Conservation (phyloP, 2,113 vertebrate species). For the Callocephalon fimbriatum region DNA sequence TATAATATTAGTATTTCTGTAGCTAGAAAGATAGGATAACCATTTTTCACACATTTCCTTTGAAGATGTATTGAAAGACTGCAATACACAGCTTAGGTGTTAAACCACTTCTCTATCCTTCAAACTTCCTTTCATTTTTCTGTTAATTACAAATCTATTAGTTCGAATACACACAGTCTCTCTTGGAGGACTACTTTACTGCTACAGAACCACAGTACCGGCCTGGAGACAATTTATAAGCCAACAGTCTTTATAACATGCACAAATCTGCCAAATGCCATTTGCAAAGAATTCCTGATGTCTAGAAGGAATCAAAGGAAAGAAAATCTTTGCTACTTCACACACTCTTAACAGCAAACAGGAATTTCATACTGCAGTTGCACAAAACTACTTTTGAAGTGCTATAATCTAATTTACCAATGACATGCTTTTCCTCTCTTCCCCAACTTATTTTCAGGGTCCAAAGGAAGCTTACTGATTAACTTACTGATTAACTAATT, state of each 20-base stretch:
- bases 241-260: slow-evolving; percentile 65
- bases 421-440: slow-evolving; percentile 64
- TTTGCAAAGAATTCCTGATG: slow-evolving; percentile 69
- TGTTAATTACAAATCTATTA: background rate
- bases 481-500: background rate
- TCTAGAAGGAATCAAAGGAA: slow-evolving; percentile 73
- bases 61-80: background rate
- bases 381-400: slow-evolving; percentile 84
- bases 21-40: background rate
- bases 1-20: background rate
- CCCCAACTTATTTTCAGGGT: slow-evolving; percentile 69
- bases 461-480: slow-evolving; percentile 72
- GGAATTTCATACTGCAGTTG: slow-evolving; percentile 80
- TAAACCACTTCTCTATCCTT: background rate
- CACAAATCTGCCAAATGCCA: slow-evolving; percentile 79
- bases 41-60: background rate
- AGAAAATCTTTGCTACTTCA: slow-evolving; percentile 74
- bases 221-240: slow-evolving; percentile 94
- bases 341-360: slow-evolving; percentile 80
- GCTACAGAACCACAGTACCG: slow-evolving; percentile 97
- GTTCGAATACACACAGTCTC: slow-evolving; percentile 93
- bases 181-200: slow-evolving; percentile 97
- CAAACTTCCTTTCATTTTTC: background rate
- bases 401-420: slow-evolving; percentile 77
- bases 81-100: background rate